phyloP scores from a whole-genome alignment of 2,888 invertebrate species.

The Timema podura region DNA sequence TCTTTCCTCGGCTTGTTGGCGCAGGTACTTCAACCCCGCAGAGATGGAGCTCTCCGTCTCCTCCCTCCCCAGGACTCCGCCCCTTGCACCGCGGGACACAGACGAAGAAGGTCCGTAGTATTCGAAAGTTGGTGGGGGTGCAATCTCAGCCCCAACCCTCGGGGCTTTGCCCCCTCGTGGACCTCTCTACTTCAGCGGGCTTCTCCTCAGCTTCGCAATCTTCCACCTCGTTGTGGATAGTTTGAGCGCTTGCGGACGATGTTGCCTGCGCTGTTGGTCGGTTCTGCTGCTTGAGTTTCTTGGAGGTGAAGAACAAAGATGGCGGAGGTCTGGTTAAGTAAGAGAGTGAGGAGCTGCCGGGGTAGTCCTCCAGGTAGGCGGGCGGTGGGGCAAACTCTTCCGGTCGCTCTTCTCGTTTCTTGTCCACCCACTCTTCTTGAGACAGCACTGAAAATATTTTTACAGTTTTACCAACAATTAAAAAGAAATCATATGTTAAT shows the following conservation, averaged over 20 bases:
- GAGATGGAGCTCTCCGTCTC: conserved; percentile 52
- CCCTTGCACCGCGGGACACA: neutral
- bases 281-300: conserved; percentile 15
- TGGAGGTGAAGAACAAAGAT: conserved; percentile 19
- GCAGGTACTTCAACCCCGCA: conserved; percentile 52
- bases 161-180: neutral
- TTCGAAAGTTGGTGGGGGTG: conserved; percentile 62
- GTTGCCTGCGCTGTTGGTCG: conserved; percentile 16
- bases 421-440: conserved; percentile 74
- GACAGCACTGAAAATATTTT: conserved; percentile 51
- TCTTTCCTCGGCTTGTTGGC: conserved; percentile 51
- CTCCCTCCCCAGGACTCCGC: conserved; percentile 32
- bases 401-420: conserved; percentile 66
- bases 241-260: no score
- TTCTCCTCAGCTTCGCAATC: neutral
- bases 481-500: conserved; percentile 14
- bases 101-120: conserved; percentile 53
- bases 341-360: conserved; percentile 41
- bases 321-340: neutral
- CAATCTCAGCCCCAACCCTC: conserved; percentile 52
- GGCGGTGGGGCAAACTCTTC: conserved; percentile 74
- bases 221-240: neutral
- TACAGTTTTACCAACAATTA: no score
- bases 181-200: neutral
- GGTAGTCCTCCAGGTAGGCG: conserved; percentile 36